Evolutionary conservation across 2,888 invertebrate genomes (phyloP).

Genomic region (Julus scanicus): DNA sequence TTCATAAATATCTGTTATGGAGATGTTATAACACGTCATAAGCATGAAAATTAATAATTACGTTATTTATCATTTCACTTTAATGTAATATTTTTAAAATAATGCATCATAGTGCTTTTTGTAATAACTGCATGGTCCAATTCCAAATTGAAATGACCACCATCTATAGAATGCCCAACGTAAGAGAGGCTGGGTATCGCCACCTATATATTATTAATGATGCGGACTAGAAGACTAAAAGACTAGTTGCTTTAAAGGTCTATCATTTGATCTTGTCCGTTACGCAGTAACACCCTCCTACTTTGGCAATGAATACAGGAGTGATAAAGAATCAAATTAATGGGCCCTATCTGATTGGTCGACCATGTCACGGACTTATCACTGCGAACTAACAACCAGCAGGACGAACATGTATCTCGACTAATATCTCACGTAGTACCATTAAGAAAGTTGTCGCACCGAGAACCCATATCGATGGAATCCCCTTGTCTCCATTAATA

Average conservation of each 20-base stretch:
- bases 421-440: conserved; percentile 34
- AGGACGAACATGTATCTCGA: neutral
- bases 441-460: conserved; percentile 31
- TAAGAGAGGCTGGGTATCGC: neutral
- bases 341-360: conserved; percentile 22
- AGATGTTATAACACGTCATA: no score
- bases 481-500: conserved; percentile 12
- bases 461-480: neutral
- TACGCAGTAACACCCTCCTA: conserved; percentile 22
- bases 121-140: neutral
- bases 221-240: no score
- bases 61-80: no score
- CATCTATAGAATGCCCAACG: neutral
- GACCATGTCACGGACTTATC: conserved; percentile 18
- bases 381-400: conserved; percentile 29
- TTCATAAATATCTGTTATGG: no score
- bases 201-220: conserved; percentile 29
- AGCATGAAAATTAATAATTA: no score
- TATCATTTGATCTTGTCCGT: conserved; percentile 10
- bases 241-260: conserved; percentile 13
- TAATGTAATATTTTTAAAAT: no score
- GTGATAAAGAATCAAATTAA: conserved; percentile 42
- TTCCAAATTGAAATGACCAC: neutral
- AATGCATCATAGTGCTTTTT: no score
- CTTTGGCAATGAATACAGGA: neutral